Evolutionary conservation across 2,797 vertebrate genomes (phyloP).

Genomic region (Spinus pinus): DNA sequence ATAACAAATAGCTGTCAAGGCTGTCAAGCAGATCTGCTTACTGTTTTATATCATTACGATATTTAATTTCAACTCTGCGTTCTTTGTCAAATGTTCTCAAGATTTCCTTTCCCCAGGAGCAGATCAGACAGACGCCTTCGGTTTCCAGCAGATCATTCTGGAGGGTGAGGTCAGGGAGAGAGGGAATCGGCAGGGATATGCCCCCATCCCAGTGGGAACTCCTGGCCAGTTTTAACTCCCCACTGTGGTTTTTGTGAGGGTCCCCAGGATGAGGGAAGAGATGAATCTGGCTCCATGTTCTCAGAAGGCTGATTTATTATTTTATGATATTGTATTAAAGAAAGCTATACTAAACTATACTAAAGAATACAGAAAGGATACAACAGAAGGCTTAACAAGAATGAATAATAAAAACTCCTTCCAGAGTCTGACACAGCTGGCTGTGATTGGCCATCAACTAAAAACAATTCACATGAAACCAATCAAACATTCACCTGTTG

Average conservation of each 20-base stretch:
- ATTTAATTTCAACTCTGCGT: conserved; percentile 72
- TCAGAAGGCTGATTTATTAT: too few relatives aligned
- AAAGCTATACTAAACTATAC: too few relatives aligned
- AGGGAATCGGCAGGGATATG: background rate
- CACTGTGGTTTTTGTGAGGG: background rate
- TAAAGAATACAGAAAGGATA: too few relatives aligned
- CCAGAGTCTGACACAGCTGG: too few relatives aligned
- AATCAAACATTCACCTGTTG: too few relatives aligned
- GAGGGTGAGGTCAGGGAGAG: background rate
- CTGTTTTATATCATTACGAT: conserved; percentile 75
- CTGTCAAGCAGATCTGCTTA: conserved; percentile 76
- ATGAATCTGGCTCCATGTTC: too few relatives aligned
- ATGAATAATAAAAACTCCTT: too few relatives aligned
- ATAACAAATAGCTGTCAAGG: conserved; percentile 76
- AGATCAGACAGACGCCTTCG: conserved; percentile 5
- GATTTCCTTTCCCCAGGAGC: conserved; percentile 42
- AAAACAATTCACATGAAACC: too few relatives aligned
- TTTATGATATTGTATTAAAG: too few relatives aligned
- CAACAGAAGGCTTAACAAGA: too few relatives aligned
- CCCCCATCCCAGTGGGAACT: background rate
- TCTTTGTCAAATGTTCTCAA: conserved; percentile 59
- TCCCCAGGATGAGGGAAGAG: too few relatives aligned
- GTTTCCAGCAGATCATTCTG: conserved; percentile 16
- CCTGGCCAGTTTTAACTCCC: background rate
- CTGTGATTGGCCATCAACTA: too few relatives aligned